Evolutionary conservation across 2,113 vertebrate genomes (phyloP), one percentile per base, ranked within the genome.

Genomic region (Amblyopsis rosae): DNA sequence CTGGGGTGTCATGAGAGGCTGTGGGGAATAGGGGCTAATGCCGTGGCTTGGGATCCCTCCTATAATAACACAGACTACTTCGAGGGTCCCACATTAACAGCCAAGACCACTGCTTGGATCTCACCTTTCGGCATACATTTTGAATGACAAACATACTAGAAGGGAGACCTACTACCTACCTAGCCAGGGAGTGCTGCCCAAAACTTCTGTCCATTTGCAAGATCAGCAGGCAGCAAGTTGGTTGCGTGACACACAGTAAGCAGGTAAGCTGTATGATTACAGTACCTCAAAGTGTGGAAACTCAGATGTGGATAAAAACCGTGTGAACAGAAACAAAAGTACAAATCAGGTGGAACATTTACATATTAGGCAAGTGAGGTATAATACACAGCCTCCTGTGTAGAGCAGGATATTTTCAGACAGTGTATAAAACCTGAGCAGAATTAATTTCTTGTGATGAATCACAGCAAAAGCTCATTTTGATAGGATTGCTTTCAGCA

Each of bases 1-100:
- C 73, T 85, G 89, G 86, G 84, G 86, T 89, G 86, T 91, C 86
- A 80, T 86, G 87, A 84, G 86, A 87, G 86, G 69, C 83, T 82
- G 66, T 77, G 71, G 80, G 87, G 86, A 90, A 86, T 87, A 84
- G 51, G 78, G 83, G 75, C 85, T 88, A 84, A 90, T 85, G 80
- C 81, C 63, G 82, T 72, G 86, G 86, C 84, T 89, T 88, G 83
- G 87, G 84, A 82, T 67, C 72, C 69, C 73, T 88, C 88, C 87
- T 84, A 77, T 64, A 85, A 86, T 83, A 90, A 89, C 86, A 88
- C 67, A 75, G 57, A 60, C 75, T 76, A 81, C 69, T 77, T 84
- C 67, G 74, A 91, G 83, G 80, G 79, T 84, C 81, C 75, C 78
- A 67, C 61, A 70, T 78, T 76, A 63, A 84, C 80, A 77, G 85